These are phyloP conservation scores for Pristionchus japonicus DNA, from an alignment of 2,888 invertebrate genomes.

Conservation along the genomic window DNA sequence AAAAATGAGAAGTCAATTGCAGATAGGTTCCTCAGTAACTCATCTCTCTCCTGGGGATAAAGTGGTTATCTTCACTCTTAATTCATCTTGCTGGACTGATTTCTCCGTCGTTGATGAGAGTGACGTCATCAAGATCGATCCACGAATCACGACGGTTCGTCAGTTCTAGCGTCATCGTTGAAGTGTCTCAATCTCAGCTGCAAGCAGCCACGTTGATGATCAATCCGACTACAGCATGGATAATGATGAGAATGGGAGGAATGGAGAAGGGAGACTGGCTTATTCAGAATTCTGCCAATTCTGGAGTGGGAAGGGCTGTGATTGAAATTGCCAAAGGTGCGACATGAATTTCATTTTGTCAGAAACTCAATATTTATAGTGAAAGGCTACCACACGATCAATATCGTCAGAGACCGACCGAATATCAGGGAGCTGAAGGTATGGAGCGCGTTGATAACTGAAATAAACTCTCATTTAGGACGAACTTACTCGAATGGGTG, in stretches of 20 bases:
- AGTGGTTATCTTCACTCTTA: neutral
- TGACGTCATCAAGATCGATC: conserved; percentile 72
- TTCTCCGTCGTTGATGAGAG: conserved; percentile 59
- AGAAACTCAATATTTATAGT: conserved; percentile 42
- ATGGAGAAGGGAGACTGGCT: conserved; percentile 79
- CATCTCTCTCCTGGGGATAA: neutral
- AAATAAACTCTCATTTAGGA: conserved; percentile 78
- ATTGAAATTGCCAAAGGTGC: conserved; percentile 43
- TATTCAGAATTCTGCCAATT: conserved; percentile 96
- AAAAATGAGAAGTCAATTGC: too few relatives aligned
- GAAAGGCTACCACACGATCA: conserved; percentile 83
- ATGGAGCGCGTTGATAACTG: neutral
- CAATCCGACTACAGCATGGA: conserved; percentile 91
- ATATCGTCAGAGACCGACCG: conserved; percentile 87
- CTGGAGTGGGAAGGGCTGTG: conserved; percentile 83
- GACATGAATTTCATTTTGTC: neutral
- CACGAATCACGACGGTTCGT: conserved; percentile 64
- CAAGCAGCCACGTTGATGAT: conserved; percentile 86
- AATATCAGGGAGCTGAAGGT: conserved; percentile 80
- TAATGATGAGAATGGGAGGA: conserved; percentile 90
- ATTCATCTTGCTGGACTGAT: conserved; percentile 55
- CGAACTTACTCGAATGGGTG: conserved; percentile 84
- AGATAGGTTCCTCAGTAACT: conserved; percentile 3
- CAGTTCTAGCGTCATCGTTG: neutral
- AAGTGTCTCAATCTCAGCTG: neutral